Base-by-base conservation (phyloP, 2,888 invertebrate species). In the Anthophora plumipes region DNA sequence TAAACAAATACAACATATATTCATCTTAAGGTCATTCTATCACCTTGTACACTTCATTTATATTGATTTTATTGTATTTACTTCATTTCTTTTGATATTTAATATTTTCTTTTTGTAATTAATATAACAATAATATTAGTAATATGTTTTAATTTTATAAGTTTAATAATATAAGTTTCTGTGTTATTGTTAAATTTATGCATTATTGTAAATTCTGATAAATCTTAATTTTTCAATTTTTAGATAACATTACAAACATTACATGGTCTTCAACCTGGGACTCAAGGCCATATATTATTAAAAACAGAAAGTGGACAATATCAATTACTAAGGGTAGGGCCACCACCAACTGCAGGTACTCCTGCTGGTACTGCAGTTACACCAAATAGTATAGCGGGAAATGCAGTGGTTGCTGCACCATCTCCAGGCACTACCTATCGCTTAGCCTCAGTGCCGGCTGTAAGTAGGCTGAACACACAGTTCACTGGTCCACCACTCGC, bases 291-390 rank as follows among this genome's bases (percentile, higher is more conserved):
- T 93, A 95, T 99, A 94, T 95, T 99, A 93, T 95, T 99, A 94
- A 98, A 98, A 95, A 99, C 98, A 92, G 99, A 99, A 95, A 98
- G 97, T 95, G 99, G 99, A 92, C 98, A 98, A 94, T 97, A 97
- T 94, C 98, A 99, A 94, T 95, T 99, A 93, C 95, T 99, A 92
- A 96, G 98, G 93, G 97, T 98, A 90, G 97, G 97, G 87, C 97
- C 97, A 88, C 96, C 97, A 85, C 96, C 97, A 77, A 94, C 95
- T 79, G 94, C 95, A 88, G 91, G 90, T 64, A 91, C 93, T 77
- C 94, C 94, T 83, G 91, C 91, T 80, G 93, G 92, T 78, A 92
- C 94, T 12, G 92, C 94, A 52, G 94, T 94, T 37, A 93, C 93
- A 76, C 92, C 93, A 37, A 93, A 93, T 88, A 94, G 92, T 88